These are phyloP conservation scores for Hydropsyche betteni DNA, from an alignment of 2,888 invertebrate genomes.

Conservation along the genomic window DNA sequence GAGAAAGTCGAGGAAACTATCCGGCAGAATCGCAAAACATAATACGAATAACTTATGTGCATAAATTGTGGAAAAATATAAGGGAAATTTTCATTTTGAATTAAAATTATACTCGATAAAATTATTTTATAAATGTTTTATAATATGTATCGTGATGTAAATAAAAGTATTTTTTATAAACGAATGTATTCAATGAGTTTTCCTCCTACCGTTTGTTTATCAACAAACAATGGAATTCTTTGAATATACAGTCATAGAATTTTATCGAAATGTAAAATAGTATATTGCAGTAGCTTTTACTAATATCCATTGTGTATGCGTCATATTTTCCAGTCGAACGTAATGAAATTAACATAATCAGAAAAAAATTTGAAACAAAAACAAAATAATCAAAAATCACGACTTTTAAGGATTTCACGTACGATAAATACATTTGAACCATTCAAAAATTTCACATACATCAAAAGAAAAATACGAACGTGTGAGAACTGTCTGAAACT, in stretches of 20 bases:
- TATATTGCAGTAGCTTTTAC: neutral
- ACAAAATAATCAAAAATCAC: neutral
- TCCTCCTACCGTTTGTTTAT: neutral
- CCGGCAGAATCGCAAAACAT: neutral
- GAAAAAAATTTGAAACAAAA: neutral
- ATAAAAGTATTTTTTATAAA: too few relatives aligned
- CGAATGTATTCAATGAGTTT: neutral
- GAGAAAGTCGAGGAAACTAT: constrained; percentile 17
- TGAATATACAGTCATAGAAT: neutral
- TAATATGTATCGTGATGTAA: too few relatives aligned
- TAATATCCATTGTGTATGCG: neutral
- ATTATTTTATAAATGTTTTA: too few relatives aligned
- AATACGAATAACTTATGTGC: too few relatives aligned
- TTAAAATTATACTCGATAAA: too few relatives aligned
- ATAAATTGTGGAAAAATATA: too few relatives aligned
- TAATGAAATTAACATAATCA: neutral
- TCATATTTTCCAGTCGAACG: neutral
- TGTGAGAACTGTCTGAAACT: neutral
- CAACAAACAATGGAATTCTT: constrained; percentile 20
- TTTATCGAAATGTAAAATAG: neutral
- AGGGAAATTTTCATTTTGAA: too few relatives aligned
- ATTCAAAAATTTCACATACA: neutral
- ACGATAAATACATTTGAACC: neutral
- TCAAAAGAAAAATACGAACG: neutral
- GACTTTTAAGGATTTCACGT: neutral